phyloP scores from a whole-genome alignment of 2,888 invertebrate species.

The Drosophila prostipennis region DNA sequence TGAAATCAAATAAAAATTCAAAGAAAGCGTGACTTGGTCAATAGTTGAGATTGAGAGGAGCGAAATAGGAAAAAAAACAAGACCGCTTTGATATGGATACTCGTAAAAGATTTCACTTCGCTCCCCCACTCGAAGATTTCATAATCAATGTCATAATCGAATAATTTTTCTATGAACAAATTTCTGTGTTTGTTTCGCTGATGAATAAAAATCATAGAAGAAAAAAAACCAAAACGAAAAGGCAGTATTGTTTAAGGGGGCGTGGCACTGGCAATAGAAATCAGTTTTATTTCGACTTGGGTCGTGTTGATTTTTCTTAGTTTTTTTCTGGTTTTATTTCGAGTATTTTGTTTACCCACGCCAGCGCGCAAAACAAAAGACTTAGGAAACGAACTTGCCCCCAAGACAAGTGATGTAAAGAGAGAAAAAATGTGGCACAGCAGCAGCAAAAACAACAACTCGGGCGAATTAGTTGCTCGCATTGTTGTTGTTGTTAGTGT shows the following conservation, averaged over 20 bases:
- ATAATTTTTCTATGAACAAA: constrained; percentile 39
- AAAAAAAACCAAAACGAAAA: background rate
- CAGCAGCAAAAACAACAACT: constrained; percentile 33
- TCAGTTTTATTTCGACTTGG: constrained; percentile 41
- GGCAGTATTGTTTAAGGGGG: too few relatives aligned
- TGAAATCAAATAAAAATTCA: background rate
- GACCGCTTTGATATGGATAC: constrained; percentile 9
- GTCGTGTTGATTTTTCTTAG: constrained; percentile 35
- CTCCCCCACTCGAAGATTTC: constrained; percentile 40
- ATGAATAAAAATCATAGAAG: constrained; percentile 47
- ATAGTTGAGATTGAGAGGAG: constrained; percentile 32
- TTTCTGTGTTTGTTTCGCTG: constrained; percentile 34
- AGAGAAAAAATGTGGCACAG: constrained; percentile 50
- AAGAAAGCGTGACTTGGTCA: constrained; percentile 72
- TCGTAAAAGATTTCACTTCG: constrained; percentile 24
- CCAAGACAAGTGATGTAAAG: constrained; percentile 72
- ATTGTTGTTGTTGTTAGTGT: constrained; percentile 23
- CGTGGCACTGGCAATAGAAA: constrained; percentile 47
- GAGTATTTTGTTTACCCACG: constrained; percentile 64
- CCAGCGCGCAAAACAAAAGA: constrained; percentile 68
- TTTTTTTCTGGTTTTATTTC: constrained; percentile 36
- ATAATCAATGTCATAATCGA: constrained; percentile 72
- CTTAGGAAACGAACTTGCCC: constrained; percentile 78
- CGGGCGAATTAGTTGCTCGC: constrained; percentile 65
- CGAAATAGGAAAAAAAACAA: background rate